phyloP scores from a whole-genome alignment of 2,888 invertebrate genomes.

The Tridacna crocea region DNA sequence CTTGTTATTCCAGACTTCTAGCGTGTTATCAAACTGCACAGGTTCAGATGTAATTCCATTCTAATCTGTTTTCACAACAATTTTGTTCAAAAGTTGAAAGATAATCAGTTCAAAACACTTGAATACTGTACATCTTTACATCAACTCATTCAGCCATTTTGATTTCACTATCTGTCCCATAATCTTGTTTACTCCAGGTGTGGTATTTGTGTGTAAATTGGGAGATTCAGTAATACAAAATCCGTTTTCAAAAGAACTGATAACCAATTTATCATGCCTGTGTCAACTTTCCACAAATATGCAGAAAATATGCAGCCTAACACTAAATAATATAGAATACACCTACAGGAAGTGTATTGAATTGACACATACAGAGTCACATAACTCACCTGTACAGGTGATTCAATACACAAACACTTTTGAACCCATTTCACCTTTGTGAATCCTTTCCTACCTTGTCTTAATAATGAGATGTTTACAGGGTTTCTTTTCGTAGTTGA shows the following conservation, averaged over 20 bases:
- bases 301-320: conserved; percentile 16
- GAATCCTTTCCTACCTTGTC: background rate
- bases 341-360: conserved; percentile 14
- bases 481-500: too few species aligned
- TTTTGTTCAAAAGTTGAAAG: background rate
- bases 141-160: conserved; percentile 12
- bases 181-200: background rate
- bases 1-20: too few species aligned
- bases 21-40: too few species aligned
- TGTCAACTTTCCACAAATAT: background rate
- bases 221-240: background rate
- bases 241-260: background rate
- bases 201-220: too few species aligned
- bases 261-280: background rate
- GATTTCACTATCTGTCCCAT: conserved; percentile 7
- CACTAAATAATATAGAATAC: background rate
- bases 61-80: background rate
- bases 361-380: conserved; percentile 5
- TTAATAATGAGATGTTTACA: too few species aligned
- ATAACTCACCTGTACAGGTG: conserved; percentile 22
- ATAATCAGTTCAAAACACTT: background rate
- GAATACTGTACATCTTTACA: background rate
- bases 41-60: too few species aligned
- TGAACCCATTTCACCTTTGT: background rate
- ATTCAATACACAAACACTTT: conserved; percentile 22